Base-by-base conservation (phyloP, 2,113 vertebrate genomes). In the Scophthalmus maximus region DNA sequence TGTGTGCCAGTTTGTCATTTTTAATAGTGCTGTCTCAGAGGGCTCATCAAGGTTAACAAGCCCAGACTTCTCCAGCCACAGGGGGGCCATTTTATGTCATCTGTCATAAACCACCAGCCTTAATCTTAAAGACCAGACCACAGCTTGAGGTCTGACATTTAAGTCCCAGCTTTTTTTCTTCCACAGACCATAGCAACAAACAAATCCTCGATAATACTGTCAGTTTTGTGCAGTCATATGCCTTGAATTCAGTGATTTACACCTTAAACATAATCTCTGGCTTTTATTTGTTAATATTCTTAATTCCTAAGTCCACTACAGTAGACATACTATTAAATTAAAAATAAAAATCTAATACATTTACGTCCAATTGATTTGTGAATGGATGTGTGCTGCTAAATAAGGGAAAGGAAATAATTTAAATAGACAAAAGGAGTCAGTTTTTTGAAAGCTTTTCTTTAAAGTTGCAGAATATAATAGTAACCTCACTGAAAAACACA, bases 31-130 rank as follows among this genome's bases (percentile, higher is more conserved):
- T 25, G 3, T 50, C 76, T 77, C 49, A 55, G 0, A 56, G 59
- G 34, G 11, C 20, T 63, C 59, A 64, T 72, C 44, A 74, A 69
- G 75, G 36, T 82, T 68, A 72, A 84, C 60, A 68, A 72, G 46
- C 40, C 51, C 40, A 49, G 34, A 81, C 64, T 42, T 65, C 27
- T 26, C 3, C 27, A 32, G 60, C 20, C 29, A 69, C 65, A 4
- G 51, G 79, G 40, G 30, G 59, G 46, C 58, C 49, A 30, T 52
- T 78, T 78, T 36, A 25, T 73, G 36, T 52, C 69, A 76, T 76
- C 17, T 34, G 8, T 38, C 26, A 59, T 62, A 63, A 79, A 73
- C 42, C 32, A 38, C 44, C n/a, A 67, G 57, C 3, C 2, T 9
- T 70, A 17, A 67, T 62, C 64, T 77, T 23, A 22, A 29, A 32